Conservation (phyloP, 2,888 invertebrate species). For the Sycophila texana region DNA sequence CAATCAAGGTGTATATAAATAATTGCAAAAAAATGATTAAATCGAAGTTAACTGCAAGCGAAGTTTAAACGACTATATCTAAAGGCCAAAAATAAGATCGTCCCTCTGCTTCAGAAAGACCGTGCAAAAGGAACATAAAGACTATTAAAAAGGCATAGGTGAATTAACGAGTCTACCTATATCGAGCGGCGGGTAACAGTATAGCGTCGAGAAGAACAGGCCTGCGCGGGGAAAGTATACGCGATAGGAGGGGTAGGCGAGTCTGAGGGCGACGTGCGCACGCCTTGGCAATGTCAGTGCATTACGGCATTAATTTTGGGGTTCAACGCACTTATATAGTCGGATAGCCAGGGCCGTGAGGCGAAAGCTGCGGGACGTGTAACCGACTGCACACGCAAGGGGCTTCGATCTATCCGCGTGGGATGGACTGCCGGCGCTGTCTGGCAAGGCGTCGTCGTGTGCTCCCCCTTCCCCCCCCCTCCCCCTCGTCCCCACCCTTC, state of each 20-base stretch:
- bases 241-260: conserved; percentile 44
- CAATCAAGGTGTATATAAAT: no score
- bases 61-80: no score
- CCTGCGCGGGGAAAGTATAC: conserved; percentile 27
- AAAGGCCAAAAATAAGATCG: not conserved
- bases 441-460: no score
- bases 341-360: conserved; percentile 12
- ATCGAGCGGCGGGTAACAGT: conserved; percentile 56
- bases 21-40: no score
- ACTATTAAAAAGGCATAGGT: no score
- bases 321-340: conserved; percentile 64
- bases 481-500: not conserved
- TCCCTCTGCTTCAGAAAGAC: not conserved
- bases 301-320: conserved; percentile 66
- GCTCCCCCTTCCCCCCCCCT: not conserved
- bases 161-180: conserved; percentile 4
- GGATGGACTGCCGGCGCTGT: not conserved
- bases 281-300: conserved; percentile 56
- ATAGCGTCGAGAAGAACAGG: conserved; percentile 29
- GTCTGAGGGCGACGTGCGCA: conserved; percentile 14
- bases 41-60: no score
- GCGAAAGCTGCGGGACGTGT: conserved; percentile 44
- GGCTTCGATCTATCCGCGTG: conserved; percentile 53
- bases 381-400: conserved; percentile 62
- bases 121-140: no score